Evolutionary conservation across 1,140 invertebrate species (phyloP), one percentile per base, ranked within the genome.

Genomic region (Protaetia brevitarsis): DNA sequence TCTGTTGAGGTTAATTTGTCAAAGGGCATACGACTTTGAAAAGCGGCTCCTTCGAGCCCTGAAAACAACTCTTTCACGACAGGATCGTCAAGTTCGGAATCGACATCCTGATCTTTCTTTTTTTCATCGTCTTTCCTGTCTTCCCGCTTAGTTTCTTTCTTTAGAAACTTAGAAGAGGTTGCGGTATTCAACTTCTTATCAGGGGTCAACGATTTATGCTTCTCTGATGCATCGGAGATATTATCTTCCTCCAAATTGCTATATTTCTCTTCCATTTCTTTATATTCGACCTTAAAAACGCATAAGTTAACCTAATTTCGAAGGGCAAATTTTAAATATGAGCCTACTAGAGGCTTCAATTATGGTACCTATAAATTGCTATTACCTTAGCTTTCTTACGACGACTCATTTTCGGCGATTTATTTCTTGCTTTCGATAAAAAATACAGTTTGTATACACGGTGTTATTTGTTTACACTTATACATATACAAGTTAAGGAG

Each of bases 1-100:
- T 99, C 97, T 31, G 91, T 88, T 3, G 94, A 92, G 27, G 94
- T 96, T 85, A 98, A 88, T 78, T 97, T 97, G 77, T 97, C 96
- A 81, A 92, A 94, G 3, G 95, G 95, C 74, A 99, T 82, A 64
- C 96, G 86, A 69, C 93, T 95, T 78, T 96, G 93, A 80, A 95
- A 96, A 2, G 94, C 93, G 60, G 94, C 94, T 51, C 94, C 94
- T 84, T 96, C 94, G 64, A 96, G 84, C 11, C 90, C 91, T 74
- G 79, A 82, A 68, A 77, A 73, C 67, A 73, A 73, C 26, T 79
- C 76, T 69, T 74, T 77, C 16, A 79, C 76, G 23, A 77, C 66
- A 4, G 77, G 77, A 73, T 79, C 77, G 67, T 78, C 76, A 31
- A 77, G 41, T 68, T 80, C 76, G 1, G 77, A 79, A 60, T 76